Evolutionary conservation across 1,140 invertebrate genomes (phyloP), one percentile per base, ranked within the genome.

Genomic region (Drosophila mayri): DNA sequence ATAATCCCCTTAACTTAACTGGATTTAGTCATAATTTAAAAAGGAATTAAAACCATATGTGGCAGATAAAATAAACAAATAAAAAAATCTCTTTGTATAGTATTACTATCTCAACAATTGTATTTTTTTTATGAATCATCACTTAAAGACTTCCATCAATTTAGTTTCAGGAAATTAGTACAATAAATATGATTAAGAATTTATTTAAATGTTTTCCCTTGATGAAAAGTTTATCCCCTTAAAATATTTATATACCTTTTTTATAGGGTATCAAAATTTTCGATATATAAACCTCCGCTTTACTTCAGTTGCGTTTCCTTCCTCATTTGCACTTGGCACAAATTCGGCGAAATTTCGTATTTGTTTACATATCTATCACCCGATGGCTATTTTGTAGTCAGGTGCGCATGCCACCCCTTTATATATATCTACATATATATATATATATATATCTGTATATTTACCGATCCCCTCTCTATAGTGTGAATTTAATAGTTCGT

Each of bases 311-410:
- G 52, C 35, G 58, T 71, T 82, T 67, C 54, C 60, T 72, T 68
- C 57, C 76, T 83, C 65, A 82, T 86, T 86, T 86, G 76, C 84
- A 86, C 83, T 86, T 86, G 83, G 84, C 83, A 86, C 84, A 88
- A 50, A 77, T 86, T 85, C 67, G 66, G 47, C 74, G 49, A 78
- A 88, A 77, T 77, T 76, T 65, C 58, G 55, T 78, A 77, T 86
- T 79, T 86, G 83, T 86, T 87, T 86, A 88, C 66, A 30, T 63
- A 62, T 74, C 46, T 76, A 71, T 78, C 68, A 76, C 77, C 77
- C 50, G 74, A 72, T 64, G 71, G 58, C 57, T 72, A 62, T 88
- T 87, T 79, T 55, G 73, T 88, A 88, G 83, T 88, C 83, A 87
- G 83, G 84, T 87, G 83, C 80, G 80, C 84, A 84, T 52, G 63